Evolutionary conservation across 2,113 vertebrate species (phyloP), one percentile per base, ranked within the genome.

Genomic region (Notarius lentiginosus): DNA sequence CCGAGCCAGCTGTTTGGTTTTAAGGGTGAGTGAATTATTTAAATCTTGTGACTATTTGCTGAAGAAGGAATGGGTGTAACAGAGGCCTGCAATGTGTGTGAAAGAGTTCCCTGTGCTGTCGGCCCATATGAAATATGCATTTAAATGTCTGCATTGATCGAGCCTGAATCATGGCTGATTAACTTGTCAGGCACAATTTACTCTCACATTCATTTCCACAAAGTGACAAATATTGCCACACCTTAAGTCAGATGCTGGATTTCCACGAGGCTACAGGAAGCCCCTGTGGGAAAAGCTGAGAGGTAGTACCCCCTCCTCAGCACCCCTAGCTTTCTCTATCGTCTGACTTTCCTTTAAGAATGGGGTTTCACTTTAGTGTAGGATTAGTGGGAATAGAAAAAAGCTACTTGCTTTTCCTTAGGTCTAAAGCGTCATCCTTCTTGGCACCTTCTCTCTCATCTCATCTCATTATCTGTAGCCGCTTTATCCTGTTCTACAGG

Each of bases 1-100:
- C 90, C 92, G 92, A 93, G 88, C 93, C 91, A 93, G 91, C 91
- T 76, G 68, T 91, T 93, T 90, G 91, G 91, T 76, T 61, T 7
- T 1, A 73, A 65, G 89, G 90, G 90, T 75, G 83, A 89, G 90
- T 91, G 91, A 94, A 92, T 90, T 88, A 92, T 92, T 90, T 91
- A 91, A 92, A 93, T 92, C 86, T 84, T 89, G 86, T 91, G 88
- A 91, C 90, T 90, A 22, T 27, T 92, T 86, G 76, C 84, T 88
- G 89, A 90, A 90, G 84, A 86, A 89, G 88, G 81, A 86, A 83
- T 41, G 68, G 75, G 56, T 41, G 34, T 41, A 60, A 79, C 77
- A 77, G 61, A 70, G 41, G 76, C 55, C 34, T 30, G 55, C 72
- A 47, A 60, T n/a, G 49, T 60, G 34, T 27, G 65, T 87, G 49